Evolutionary conservation across 2,113 vertebrate genomes (phyloP).

Genomic region (Lepisosteus oculatus): DNA sequence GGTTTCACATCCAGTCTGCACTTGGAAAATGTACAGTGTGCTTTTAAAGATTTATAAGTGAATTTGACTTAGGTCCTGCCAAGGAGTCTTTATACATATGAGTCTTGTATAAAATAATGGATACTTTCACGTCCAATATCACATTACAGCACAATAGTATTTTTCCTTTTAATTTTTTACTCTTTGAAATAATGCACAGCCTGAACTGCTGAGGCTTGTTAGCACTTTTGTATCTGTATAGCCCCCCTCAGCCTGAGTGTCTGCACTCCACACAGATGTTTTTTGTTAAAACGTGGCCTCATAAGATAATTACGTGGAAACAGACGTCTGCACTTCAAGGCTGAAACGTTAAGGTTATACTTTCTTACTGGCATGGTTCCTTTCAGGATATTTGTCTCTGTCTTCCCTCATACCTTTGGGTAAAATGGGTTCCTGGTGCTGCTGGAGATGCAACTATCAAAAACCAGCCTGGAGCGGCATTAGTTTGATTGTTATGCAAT

Average conservation of each 20-base stretch:
- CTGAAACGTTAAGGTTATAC: neutral
- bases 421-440: too few relatives aligned
- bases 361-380: neutral
- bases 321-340: neutral
- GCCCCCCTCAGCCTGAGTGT: neutral
- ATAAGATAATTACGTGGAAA: slow-evolving; percentile 2
- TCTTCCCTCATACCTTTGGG: neutral
- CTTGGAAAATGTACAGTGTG: too few relatives aligned
- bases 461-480: too few relatives aligned
- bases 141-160: neutral
- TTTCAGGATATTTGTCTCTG: neutral
- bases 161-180: neutral
- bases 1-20: too few relatives aligned
- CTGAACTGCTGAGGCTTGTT: neutral
- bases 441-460: too few relatives aligned
- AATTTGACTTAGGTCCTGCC: too few relatives aligned
- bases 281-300: neutral
- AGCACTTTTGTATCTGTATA: neutral
- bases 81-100: too few relatives aligned
- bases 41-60: too few relatives aligned
- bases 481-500: too few relatives aligned
- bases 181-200: too few relatives aligned
- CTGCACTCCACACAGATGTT: neutral
- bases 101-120: too few relatives aligned
- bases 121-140: neutral